Conservation (phyloP, 2,113 vertebrate genomes). For the Thryonomys swinderianus region DNA sequence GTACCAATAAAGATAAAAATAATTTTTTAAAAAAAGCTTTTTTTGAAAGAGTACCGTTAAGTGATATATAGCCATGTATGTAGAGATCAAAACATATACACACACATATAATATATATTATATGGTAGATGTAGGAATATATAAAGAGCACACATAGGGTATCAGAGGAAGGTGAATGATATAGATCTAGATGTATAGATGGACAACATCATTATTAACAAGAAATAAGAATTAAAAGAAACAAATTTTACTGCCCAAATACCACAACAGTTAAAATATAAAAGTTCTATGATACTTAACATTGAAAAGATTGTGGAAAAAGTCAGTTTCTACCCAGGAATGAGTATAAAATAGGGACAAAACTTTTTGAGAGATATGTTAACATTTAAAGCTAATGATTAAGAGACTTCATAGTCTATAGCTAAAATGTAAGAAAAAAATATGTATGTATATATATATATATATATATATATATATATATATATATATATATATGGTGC, state of each 20-base stretch:
- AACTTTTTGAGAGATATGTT: neutral
- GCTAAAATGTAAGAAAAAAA: neutral
- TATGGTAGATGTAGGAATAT: neutral
- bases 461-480: neutral
- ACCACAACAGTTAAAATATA: neutral
- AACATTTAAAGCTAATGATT: neutral
- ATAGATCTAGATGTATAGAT: neutral
- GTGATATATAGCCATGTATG: neutral
- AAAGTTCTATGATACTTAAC: neutral
- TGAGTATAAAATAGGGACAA: neutral
- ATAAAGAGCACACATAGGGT: neutral
- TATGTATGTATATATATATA: too few relatives aligned
- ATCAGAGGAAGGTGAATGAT: neutral
- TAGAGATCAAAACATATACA: neutral
- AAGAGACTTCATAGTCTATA: neutral
- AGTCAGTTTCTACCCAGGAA: neutral
- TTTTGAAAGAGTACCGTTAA: neutral
- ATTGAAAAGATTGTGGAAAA: neutral
- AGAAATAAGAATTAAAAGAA: conserved; percentile 19
- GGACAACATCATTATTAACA: neutral
- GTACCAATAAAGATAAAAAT: too few relatives aligned
- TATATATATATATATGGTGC: neutral
- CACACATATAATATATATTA: neutral
- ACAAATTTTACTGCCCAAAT: neutral
- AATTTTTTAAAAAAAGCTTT: neutral